Percentiles rank a stretch among this genome's conserved stretches.
These are phyloP conservation scores for Euwallacea similis DNA, from an alignment of 1,140 invertebrate species.

Conservation along the genomic window DNA sequence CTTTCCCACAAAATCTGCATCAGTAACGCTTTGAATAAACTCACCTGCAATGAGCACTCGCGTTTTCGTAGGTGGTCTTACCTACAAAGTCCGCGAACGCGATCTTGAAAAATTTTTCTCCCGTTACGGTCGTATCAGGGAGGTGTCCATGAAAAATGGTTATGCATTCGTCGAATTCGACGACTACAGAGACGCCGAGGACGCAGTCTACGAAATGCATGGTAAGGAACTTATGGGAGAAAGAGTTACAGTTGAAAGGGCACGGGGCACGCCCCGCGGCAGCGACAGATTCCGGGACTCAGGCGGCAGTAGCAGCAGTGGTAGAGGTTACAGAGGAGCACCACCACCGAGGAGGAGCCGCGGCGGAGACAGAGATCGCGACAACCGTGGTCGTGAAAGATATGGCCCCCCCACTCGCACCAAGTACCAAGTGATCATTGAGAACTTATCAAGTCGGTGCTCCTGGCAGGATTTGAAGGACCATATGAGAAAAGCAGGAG, in stretches of 20 bases:
- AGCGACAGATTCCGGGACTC: slow-evolving; percentile 51
- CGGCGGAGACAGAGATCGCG: slow-evolving; percentile 9
- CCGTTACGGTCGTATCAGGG: slow-evolving; percentile 93
- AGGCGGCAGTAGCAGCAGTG: slow-evolving; percentile 39
- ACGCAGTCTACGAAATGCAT: slow-evolving; percentile 97
- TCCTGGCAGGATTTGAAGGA: slow-evolving; percentile 95
- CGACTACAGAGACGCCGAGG: slow-evolving; percentile 96
- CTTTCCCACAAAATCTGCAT: too few species aligned
- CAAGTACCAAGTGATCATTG: slow-evolving; percentile 93
- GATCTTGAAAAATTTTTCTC: slow-evolving; percentile 98
- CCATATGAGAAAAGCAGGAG: slow-evolving; percentile 96
- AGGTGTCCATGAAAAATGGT: slow-evolving; percentile 97
- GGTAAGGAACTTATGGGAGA: slow-evolving; percentile 95
- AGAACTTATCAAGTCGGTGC: slow-evolving; percentile 96
- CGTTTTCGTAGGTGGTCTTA: slow-evolving; percentile 93
- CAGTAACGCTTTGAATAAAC: too few species aligned
- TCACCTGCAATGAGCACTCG: slow-evolving; percentile 69
- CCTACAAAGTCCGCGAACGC: slow-evolving; percentile 91
- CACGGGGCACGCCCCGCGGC: slow-evolving; percentile 74
- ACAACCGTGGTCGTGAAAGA: slow-evolving; percentile 53
- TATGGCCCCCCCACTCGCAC: slow-evolving; percentile 97
- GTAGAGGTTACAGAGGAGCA: slow-evolving; percentile 36
- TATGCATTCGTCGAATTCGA: slow-evolving; percentile 97
- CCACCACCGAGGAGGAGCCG: slow-evolving; percentile 34
- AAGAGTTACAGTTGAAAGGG: slow-evolving; percentile 84